Evolutionary conservation across 2,113 vertebrate species (phyloP), one percentile per base, ranked within the genome.

Genomic region (Myotis brandtii): DNA sequence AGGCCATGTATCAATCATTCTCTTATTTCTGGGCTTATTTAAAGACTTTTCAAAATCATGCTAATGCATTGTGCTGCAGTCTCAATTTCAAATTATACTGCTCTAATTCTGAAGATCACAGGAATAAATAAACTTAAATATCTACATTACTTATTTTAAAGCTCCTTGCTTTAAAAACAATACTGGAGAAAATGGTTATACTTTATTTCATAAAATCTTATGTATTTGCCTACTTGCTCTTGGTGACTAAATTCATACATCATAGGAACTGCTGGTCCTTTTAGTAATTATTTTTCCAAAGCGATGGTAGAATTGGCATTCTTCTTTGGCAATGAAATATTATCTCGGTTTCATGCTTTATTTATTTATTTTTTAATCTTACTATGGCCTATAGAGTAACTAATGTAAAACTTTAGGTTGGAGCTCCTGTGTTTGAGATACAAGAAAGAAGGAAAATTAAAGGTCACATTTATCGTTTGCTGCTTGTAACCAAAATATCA

Each of bases 201-300:
- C 62, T 91, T 94, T 80, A 67, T 48, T 89, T 89, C 21, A n/a
- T 85, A 73, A 86, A 93, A 91, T 16, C 25, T 25, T 50, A 32
- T 30, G 69, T 80, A 73, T 52, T 76, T 92, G 40, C 59, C 50
- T 92, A 66, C 5, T 83, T 82, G 9, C 59, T 96, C 69, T 83
- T 83, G 89, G n/a, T 17, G 27, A 82, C 25, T 23, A 76, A 86
- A 80, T 13, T 70, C 86, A 80, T 1, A 69, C 56, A 72, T 80
- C 34, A 20, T 48, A 73, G 46, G 69, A 90, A 87, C 23, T 50
- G 16, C 21, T 90, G 77, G 32, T 72, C 43, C 84, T 87, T 87
- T 95, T 87, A 64, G 40, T 81, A 56, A 56, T 77, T 83, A 67
- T 86, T 86, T 76, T 80, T 95, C 43, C n/a, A 56, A 67, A 87